Conservation (phyloP, 2,797 vertebrate genomes). For the Tympanoctomys barrerae region DNA sequence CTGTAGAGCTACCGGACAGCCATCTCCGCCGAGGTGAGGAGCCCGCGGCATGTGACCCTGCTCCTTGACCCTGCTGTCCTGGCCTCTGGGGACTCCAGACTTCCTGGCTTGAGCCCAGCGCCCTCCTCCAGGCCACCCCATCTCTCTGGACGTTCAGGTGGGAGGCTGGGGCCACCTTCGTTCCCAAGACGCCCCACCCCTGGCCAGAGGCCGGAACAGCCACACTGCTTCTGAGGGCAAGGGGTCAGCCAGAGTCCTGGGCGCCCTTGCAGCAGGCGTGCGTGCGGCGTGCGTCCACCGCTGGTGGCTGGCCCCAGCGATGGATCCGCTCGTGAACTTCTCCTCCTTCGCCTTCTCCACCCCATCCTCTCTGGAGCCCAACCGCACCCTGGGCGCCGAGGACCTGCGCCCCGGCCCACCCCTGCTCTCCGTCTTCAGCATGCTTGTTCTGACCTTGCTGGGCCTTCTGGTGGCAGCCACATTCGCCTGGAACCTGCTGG, state of each 20-base stretch:
- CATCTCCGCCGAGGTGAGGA: background rate
- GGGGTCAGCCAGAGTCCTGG: background rate
- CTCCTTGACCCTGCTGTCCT: background rate
- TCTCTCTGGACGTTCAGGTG: background rate
- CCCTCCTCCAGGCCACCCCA: background rate
- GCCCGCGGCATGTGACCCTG: background rate
- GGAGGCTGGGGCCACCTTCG: background rate
- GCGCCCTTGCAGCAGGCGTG: background rate
- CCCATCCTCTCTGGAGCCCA: slow-evolving; percentile 61
- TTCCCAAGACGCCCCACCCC: background rate
- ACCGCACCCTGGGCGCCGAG: slow-evolving; percentile 84
- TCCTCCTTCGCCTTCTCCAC: slow-evolving; percentile 73
- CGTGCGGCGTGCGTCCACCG: rapidly evolving
- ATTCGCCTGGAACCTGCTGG: slow-evolving; percentile 97
- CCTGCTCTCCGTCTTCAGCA: slow-evolving; percentile 93
- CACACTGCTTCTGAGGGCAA: background rate
- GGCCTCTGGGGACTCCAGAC: background rate
- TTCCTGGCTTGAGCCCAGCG: background rate
- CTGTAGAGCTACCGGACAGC: background rate
- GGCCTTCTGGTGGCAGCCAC: slow-evolving; percentile 95
- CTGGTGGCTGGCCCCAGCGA: slow-evolving; percentile 48
- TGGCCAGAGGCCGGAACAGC: background rate
- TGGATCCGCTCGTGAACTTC: slow-evolving; percentile 84
- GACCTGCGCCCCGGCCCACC: slow-evolving; percentile 81
- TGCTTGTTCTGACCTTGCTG: slow-evolving; percentile 93